Evolutionary conservation across 2,113 vertebrate species (phyloP).

Genomic region (Calypte anna): DNA sequence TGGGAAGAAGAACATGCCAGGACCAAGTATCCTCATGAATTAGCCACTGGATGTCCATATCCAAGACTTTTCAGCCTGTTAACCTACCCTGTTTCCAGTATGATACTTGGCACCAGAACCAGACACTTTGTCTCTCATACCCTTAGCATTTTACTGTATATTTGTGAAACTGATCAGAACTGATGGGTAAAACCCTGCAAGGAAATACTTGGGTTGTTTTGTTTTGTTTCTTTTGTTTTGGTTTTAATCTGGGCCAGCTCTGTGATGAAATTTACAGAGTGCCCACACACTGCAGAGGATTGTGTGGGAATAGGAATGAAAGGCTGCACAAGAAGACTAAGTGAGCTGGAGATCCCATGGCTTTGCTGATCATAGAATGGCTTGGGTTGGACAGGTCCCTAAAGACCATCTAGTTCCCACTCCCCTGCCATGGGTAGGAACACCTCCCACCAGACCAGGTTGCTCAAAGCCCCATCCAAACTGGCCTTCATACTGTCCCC

Average conservation of each 20-base stretch:
- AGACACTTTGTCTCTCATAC: not conserved
- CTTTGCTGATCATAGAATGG: not conserved
- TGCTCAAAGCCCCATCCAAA: too few relatives aligned
- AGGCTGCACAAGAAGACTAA: not conserved
- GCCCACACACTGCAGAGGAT: accelerated
- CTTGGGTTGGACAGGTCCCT: too few relatives aligned
- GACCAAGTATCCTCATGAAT: not conserved
- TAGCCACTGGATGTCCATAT: not conserved
- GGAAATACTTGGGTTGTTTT: not conserved
- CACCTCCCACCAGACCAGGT: too few relatives aligned
- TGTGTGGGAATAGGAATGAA: not conserved
- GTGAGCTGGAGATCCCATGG: not conserved
- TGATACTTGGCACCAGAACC: not conserved
- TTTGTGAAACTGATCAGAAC: not conserved
- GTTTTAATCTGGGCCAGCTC: not conserved
- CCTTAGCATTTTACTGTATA: not conserved
- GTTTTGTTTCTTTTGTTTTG: too few relatives aligned
- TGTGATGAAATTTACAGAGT: not conserved
- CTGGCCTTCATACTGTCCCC: not conserved
- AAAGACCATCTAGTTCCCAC: too few relatives aligned
- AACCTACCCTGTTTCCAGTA: not conserved
- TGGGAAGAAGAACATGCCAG: not conserved
- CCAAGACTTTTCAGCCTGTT: not conserved
- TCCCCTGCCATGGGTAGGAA: too few relatives aligned
- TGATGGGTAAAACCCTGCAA: not conserved